Conservation (phyloP, 2,888 invertebrate genomes). For the Sinopyrophorus schimmeli region DNA sequence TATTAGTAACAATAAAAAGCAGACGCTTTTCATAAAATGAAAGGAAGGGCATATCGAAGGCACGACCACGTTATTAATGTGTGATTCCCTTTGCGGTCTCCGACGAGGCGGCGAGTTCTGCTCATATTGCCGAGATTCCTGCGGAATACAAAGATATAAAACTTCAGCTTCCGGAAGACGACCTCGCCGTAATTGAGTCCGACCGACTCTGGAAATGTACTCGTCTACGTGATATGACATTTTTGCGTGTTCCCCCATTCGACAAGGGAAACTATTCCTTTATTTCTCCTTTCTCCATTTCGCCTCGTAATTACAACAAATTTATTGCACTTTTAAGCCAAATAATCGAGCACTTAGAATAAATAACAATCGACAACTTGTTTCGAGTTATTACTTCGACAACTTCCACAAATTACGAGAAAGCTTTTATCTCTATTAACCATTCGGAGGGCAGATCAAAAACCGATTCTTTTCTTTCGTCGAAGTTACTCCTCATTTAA, state of each 20-base stretch:
- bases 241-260: constrained; percentile 31
- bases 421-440: constrained; percentile 41
- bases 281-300: too few relatives aligned
- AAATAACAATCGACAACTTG: too few relatives aligned
- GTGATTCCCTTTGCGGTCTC: constrained; percentile 33
- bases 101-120: constrained; percentile 32
- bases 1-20: constrained; percentile 32
- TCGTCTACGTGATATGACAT: constrained; percentile 36
- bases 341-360: too few relatives aligned
- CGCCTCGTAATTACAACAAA: too few relatives aligned
- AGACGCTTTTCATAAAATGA: constrained; percentile 34
- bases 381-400: constrained; percentile 37
- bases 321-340: too few relatives aligned
- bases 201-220: constrained; percentile 34
- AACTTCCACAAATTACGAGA: constrained; percentile 30
- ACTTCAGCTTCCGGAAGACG: constrained; percentile 30
- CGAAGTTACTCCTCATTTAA: too few relatives aligned
- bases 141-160: constrained; percentile 39
- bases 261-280: too few relatives aligned
- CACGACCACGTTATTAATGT: constrained; percentile 37
- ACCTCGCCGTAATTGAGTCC: constrained; percentile 37
- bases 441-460: constrained; percentile 11
- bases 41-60: constrained; percentile 31
- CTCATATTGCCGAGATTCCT: constrained; percentile 38
- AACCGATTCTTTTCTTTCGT: too few relatives aligned